Base-by-base conservation (phyloP, 1,140 invertebrate genomes). In the Copidosoma floridanum region DNA sequence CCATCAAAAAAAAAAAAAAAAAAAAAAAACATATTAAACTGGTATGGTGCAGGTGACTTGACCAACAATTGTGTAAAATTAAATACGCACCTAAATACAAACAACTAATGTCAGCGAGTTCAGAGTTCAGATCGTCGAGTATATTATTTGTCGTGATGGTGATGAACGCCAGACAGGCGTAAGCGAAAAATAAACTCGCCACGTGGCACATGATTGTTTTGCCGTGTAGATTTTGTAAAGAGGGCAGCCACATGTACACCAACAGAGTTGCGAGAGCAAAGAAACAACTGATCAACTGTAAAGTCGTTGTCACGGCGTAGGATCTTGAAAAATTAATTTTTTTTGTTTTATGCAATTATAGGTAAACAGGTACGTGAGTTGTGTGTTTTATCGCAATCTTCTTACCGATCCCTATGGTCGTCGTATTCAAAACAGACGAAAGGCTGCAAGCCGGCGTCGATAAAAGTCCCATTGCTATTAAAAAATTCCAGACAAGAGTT, bases 141-240 rank as follows among this genome's bases (percentile, higher is more conserved):
- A 57, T 1, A 1, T 0, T 24, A 57, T 23, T 63, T 26, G 58
- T 67, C 24, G 58, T 43, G 54, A 70, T 62, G 3, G 63, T 61
- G 7, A 67, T 55, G 24, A 72, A 20, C 1, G 82, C 82, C 18
- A 89, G 78, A 57, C 83, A 85, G 24, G 79, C 63, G 68, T 83
- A 89, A 1, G 84, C 85, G 7, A 84, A 61, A 52, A 89, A 75
- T 57, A 89, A 82, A 68, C 83, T 85, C 51, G 78, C 74, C 1
- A 87, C 82, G 66, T 89, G 83, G 64, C 85, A 87, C 78, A 89
- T 88, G 11, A 89, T 71, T 1, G 85, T 89, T 64, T 86, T 85
- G 0, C 88, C 88, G 41, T 89, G 88, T 16, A 89, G 79, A 75
- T 89, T 90, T 27, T 84, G 78, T 21, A 89, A 74, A 16, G 80